These are phyloP conservation scores for Sebastolobus alascanus DNA, from an alignment of 2,797 vertebrate species.

Conservation along the genomic window DNA sequence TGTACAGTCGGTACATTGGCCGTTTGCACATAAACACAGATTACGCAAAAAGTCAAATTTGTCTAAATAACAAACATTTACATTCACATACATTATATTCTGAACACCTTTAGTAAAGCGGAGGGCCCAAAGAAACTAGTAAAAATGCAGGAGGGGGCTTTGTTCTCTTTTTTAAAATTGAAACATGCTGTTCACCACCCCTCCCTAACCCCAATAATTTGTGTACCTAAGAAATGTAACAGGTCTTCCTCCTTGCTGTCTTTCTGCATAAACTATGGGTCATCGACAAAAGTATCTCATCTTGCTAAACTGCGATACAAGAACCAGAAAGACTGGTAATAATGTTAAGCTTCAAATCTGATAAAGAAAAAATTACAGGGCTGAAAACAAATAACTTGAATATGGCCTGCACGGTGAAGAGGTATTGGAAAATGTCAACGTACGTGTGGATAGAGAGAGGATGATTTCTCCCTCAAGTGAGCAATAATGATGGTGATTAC, in stretches of 20 bases:
- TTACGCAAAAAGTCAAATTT: background rate
- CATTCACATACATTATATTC: no score
- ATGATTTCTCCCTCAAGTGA: constrained; percentile 50
- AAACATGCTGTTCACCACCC: background rate
- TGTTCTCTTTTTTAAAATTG: background rate
- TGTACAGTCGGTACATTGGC: background rate
- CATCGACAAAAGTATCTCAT: background rate
- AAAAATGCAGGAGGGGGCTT: background rate
- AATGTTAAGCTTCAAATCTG: constrained; percentile 25
- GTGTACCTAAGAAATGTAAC: background rate
- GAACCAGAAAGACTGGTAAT: constrained; percentile 26
- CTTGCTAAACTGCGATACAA: constrained; percentile 3
- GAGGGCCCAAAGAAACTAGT: background rate
- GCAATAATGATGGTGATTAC: constrained; percentile 63
- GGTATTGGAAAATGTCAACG: constrained; percentile 66
- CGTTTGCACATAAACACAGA: background rate
- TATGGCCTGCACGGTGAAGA: constrained; percentile 22
- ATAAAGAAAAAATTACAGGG: constrained; percentile 16
- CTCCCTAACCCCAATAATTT: background rate
- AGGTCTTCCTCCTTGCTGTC: background rate
- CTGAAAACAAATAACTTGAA: constrained; percentile 60
- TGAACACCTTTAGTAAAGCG: background rate
- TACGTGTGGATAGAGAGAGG: constrained; percentile 19
- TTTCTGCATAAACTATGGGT: background rate
- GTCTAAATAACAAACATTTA: background rate